Evolutionary conservation across 2,888 invertebrate species (phyloP), one percentile per base, ranked within the genome.

Genomic region (Drosophila mulleri): DNA sequence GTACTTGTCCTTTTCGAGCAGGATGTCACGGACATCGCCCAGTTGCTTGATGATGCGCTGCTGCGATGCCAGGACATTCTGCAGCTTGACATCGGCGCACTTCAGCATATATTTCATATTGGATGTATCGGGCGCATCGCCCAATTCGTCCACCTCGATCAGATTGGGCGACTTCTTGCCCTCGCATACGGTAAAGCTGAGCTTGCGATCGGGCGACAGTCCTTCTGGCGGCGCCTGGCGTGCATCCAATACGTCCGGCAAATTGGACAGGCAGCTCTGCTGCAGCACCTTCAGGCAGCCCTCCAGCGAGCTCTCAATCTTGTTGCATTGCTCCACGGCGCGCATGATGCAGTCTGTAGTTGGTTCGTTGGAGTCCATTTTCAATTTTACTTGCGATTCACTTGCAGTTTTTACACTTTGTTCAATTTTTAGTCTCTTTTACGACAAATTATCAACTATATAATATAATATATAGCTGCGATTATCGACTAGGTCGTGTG

Each of bases 21-120:
- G 20, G 4, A 14, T 52, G 14, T 54, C 20, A 7, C 1, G 50
- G 3, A 35, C 50, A 6, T 50, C 18, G 50, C 50, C 32, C 32
- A 50, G 32, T 3, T 50, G 32, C 50, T 50, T 18, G 3, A 50
- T 50, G 32, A 50, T 50, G 50, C 50, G 18, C 32, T 50, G 50
- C 50, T 82, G 86, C 2, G 66, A 53, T 0, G 58, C 42, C 8
- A 82, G n/a, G 11, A 82, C 53, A 4, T 16, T 47, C 14, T 76
- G n/a, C 0, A 80, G 9, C 20, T 70, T 70, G 6, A 18, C 5
- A 3, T 53, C 14, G 7, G 65, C 44, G 0, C 26, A 39, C 7
- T 54, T 26, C 1, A 73, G 48, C 7, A 61, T 20, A 0, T 9
- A n/a, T 1, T 29, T 16, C 16, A 47, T 11, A 9, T 50, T 35